A percentile compares a stretch with the other conserved stretches of the same genome.
Evolutionary conservation across 2,797 vertebrate genomes (phyloP).

Genomic region (Graptemys geographica): DNA sequence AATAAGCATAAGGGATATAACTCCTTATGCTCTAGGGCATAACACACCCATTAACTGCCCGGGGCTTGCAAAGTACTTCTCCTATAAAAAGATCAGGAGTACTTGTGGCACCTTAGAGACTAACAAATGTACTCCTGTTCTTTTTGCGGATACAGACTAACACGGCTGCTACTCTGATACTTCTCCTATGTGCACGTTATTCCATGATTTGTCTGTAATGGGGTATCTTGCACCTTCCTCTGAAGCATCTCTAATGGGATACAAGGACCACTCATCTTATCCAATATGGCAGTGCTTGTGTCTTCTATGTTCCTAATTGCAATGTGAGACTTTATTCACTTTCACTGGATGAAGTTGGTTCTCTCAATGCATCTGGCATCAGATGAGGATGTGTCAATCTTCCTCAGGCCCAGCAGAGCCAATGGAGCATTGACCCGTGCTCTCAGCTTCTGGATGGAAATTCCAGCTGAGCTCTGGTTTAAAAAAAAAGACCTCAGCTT

Average conservation of each 20-base stretch:
- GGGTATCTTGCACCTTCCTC: neutral
- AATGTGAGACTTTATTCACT: neutral
- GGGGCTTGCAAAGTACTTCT: neutral
- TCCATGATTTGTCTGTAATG: neutral
- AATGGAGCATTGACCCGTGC: neutral
- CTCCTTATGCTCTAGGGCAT: neutral
- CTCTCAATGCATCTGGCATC: neutral
- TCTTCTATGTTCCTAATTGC: neutral
- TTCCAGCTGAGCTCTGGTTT: neutral
- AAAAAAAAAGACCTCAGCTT: neutral
- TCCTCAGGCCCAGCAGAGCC: neutral
- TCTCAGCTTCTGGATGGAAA: neutral
- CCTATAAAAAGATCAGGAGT: neutral
- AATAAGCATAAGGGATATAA: neutral
- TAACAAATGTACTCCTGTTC: too few species aligned
- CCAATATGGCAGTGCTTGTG: neutral
- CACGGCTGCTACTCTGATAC: too few species aligned
- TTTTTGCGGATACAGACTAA: too few species aligned
- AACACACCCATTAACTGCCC: neutral
- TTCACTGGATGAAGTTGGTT: neutral
- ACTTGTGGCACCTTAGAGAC: too few species aligned
- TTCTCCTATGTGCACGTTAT: neutral
- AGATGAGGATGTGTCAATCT: neutral
- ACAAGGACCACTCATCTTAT: neutral
- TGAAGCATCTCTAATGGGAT: neutral